Base-by-base conservation (phyloP, 2,888 invertebrate species). In the Troides oblongomaculatus region DNA sequence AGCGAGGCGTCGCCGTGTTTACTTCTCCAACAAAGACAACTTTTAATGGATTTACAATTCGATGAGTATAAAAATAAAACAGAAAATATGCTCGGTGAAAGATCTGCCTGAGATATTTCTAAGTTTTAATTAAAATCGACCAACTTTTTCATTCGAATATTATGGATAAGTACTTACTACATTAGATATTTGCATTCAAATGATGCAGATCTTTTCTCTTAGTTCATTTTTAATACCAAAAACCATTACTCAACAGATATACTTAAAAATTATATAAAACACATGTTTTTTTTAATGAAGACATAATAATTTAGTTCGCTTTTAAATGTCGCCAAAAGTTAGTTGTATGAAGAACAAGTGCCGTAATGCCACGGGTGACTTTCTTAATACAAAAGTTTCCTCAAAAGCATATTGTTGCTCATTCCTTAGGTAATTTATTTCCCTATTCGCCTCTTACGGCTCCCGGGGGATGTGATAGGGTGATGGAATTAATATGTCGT, bases 41-140 rank as follows among this genome's bases (percentile, higher is more conserved):
- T 90, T 90, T 90, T 91, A 90, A 91, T 91, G 89, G 86, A 90
- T 86, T 89, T 88, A 90, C 85, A 84, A 89, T 87, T 87, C 85
- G 84, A 87, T 87, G 86, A 88, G 85, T 86, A 83, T 80, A 77
- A 84, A 86, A 81, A 81, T 72, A 69, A 69, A 69, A 69, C 50
- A 64, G 30, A 39, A 61, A 60, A 69, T 64, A 58, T n/a, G 50
- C 14, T 64, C 53, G 23, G 68, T 30, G 53, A 25, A 14, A 56
- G 64, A 64, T 57, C 60, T 68, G 12, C 25, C 8, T 58, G 7
- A 23, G 57, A 23, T 53, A 53, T 53, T 53, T n/a, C 5, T 18
- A 53, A 53, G 53, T n/a, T 53, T 53, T 53, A 53, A 53, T 53
- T n/a, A 53, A n/a, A 53, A 53, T 1, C 18, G 53, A 58, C 12